Base-by-base conservation (phyloP, 2,888 invertebrate species). In the Cryptus armator region DNA sequence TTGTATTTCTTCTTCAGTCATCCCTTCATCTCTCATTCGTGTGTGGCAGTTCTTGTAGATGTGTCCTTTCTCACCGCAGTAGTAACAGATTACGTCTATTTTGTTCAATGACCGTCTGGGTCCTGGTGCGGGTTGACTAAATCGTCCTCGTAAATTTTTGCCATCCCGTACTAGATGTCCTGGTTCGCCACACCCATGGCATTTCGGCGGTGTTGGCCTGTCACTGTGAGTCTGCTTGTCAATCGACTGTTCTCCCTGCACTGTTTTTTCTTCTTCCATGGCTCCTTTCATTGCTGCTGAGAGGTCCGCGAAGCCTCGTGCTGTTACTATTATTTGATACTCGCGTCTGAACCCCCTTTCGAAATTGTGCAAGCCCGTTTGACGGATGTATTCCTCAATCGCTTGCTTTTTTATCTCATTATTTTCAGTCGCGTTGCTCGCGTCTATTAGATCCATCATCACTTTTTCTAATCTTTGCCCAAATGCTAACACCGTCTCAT, bases 381-480 rank as follows among this genome's bases (percentile, higher is more conserved):
- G 64, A 4, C 79, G 32, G 3, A 72, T 51, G 3, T 71, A 72
- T 0, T 9, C 66, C 51, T 66, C 71, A 3, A 71, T 29, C 1
- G 37, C 29, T n/a, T 71, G 46, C 16, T 71, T 72, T 10, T 19
- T 53, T 3, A 3, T 19, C 16, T 19, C 37, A 2, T 14, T 62
- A 3, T 12, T 12, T 16, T 70, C 62, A 1, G n/a, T 9, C 1
- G 14, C 37, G 0, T 48, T 78, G 29, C 67, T 67, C 1, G 67
- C 67, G 46, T 70, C 78, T 12, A 64, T 48, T 0, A 71, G 14
- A 10, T 79, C 64, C 79, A 79, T 79, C 64, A 79, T 79, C 0
- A 64, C 2, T 1, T 19, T 29, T 43, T 79, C 64, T 3, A 79
- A 6, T 6, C 71, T 3, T 3, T 71, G 64, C 4, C 62, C 70